Evolutionary conservation across 1,140 invertebrate species (phyloP).

Genomic region (Drosophila malerkotliana): DNA sequence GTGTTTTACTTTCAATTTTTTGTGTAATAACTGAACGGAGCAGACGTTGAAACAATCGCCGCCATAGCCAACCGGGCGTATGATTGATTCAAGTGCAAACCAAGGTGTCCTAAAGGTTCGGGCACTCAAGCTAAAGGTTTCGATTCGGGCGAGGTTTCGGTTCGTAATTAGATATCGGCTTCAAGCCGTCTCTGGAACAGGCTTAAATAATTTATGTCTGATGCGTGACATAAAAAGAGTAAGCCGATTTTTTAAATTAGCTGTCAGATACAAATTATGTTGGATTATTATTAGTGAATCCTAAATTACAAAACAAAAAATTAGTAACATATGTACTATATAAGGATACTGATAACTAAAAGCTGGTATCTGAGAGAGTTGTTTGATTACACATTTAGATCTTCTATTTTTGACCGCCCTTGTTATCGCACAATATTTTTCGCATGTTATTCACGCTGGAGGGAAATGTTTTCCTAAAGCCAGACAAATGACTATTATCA

Average conservation of each 20-base stretch:
- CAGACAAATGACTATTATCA: conserved; percentile 32
- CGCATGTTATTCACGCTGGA: conserved; percentile 28
- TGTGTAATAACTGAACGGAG: conserved; percentile 38
- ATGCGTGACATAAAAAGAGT: neutral
- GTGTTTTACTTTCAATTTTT: conserved; percentile 64
- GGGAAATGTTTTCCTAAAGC: conserved; percentile 14
- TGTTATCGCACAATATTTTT: conserved; percentile 24
- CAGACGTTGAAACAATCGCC: conserved; percentile 5
- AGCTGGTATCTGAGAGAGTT: no score
- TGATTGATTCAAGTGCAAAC: conserved; percentile 33
- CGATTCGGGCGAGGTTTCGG: neutral
- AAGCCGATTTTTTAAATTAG: neutral
- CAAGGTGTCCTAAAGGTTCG: neutral
- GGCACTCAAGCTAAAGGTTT: conserved; percentile 21
- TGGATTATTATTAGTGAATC: no score
- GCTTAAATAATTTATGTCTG: conserved; percentile 21
- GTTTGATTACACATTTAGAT: neutral
- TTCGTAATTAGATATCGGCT: conserved; percentile 18
- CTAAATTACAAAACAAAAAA: no score
- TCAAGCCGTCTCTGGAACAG: neutral
- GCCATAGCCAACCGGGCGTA: conserved; percentile 17
- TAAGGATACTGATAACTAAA: no score
- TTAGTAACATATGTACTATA: no score
- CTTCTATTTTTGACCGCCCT: neutral
- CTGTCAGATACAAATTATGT: neutral